phyloP scores from a whole-genome alignment of 1,140 invertebrate species.

The Archivesica marissinica region DNA sequence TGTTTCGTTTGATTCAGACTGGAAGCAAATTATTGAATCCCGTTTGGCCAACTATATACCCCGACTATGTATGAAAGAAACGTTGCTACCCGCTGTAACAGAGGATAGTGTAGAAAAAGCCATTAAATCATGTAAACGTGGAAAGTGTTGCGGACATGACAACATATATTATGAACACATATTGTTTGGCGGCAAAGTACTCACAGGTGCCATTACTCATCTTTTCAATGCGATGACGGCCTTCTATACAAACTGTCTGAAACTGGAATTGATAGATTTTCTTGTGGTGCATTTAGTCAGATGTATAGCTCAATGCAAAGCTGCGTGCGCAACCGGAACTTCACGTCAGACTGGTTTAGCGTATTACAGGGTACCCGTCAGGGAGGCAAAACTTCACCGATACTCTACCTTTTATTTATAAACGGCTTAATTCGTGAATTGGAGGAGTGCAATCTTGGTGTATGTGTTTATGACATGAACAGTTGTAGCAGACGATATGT shows the following conservation, averaged over 20 bases:
- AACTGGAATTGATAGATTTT: not conserved
- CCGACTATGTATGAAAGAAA: too few relatives aligned
- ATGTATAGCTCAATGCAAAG: slow-evolving; percentile 5
- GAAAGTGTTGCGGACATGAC: too few relatives aligned
- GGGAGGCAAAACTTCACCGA: slow-evolving; percentile 35
- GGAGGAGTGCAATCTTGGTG: not conserved
- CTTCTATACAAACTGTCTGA: slow-evolving; percentile 16
- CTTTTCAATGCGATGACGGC: slow-evolving; percentile 27
- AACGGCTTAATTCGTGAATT: slow-evolving; percentile 16
- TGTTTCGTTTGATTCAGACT: too few relatives aligned
- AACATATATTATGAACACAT: not conserved
- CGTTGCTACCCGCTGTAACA: too few relatives aligned
- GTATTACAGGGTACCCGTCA: slow-evolving; percentile 29
- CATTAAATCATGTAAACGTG: too few relatives aligned
- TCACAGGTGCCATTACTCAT: not conserved
- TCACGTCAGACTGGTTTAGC: not conserved
- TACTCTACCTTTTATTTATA: slow-evolving; percentile 27
- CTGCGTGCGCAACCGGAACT: not conserved
- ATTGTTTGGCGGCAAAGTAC: not conserved
- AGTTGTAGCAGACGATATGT: slow-evolving; percentile 43
- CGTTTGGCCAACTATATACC: too few relatives aligned
- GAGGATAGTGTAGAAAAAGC: too few relatives aligned
- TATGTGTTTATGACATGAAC: slow-evolving; percentile 24
- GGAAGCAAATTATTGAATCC: too few relatives aligned
- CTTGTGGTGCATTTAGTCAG: not conserved